phyloP scores from a whole-genome alignment of 2,888 invertebrate species.

The Eulithis testata region DNA sequence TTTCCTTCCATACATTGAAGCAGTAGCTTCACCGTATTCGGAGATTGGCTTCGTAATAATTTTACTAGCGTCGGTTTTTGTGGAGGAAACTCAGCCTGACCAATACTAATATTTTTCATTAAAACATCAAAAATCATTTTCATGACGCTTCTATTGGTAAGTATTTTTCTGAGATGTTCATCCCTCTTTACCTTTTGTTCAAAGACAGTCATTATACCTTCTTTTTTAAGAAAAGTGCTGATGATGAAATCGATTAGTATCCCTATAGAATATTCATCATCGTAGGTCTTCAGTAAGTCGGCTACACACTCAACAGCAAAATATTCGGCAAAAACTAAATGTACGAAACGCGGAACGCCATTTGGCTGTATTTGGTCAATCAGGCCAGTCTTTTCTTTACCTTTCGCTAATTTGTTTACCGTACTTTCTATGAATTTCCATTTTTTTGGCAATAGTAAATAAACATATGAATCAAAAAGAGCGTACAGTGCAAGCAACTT shows the following conservation, averaged over 20 bases:
- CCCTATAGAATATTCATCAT: neutral
- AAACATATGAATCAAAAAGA: neutral
- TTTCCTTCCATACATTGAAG: too few relatives aligned
- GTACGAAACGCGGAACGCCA: neutral
- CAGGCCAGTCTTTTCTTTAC: neutral
- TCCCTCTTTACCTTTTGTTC: neutral
- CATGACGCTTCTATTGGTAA: neutral
- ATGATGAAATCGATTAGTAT: neutral
- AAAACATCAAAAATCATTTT: neutral
- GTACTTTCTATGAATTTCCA: too few relatives aligned
- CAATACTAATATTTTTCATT: neutral
- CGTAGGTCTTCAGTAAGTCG: neutral
- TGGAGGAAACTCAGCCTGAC: neutral
- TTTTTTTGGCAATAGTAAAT: neutral
- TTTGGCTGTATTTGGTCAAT: neutral
- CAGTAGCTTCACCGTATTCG: too few relatives aligned
- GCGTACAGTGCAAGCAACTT: neutral
- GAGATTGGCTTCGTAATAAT: too few relatives aligned
- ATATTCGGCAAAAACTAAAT: constrained; percentile 1
- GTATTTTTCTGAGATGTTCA: neutral
- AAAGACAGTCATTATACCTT: neutral
- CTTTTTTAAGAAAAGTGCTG: neutral
- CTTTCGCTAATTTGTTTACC: neutral
- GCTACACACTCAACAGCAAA: constrained; percentile 3
- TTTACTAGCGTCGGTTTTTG: too few relatives aligned